Conservation (phyloP, 2,888 invertebrate genomes). For the Sycophila texana region DNA sequence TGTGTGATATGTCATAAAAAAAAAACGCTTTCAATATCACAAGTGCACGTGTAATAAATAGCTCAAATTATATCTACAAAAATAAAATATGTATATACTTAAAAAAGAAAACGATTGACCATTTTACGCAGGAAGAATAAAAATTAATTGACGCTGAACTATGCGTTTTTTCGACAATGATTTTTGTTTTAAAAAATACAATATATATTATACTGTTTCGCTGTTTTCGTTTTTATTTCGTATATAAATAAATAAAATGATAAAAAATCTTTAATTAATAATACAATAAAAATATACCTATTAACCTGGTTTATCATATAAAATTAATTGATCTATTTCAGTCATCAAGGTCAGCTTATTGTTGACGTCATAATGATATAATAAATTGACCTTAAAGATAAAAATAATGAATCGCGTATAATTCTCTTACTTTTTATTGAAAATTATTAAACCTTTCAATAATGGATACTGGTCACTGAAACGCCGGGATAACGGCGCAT, state of each 20-base stretch:
- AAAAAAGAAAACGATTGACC: neutral
- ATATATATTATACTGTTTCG: no score
- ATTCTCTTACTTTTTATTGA: constrained; percentile 30
- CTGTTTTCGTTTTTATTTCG: neutral
- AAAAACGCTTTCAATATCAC: constrained; percentile 20
- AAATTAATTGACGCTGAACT: neutral
- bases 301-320: constrained; percentile 32
- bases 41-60: constrained; percentile 16
- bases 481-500: neutral
- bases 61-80: constrained; percentile 30
- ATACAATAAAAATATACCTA: constrained; percentile 31
- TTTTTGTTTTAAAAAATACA: neutral
- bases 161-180: neutral
- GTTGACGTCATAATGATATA: constrained; percentile 45
- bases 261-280: constrained; percentile 6
- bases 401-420: constrained; percentile 38
- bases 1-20: constrained; percentile 1
- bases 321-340: constrained; percentile 46
- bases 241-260: constrained; percentile 5
- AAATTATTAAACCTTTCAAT: constrained; percentile 18
- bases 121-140: neutral
- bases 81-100: constrained; percentile 7
- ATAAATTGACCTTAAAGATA: constrained; percentile 48
- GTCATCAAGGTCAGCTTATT: constrained; percentile 46
- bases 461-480: neutral